phyloP scores from a whole-genome alignment of 2,888 invertebrate species.

The Morpho helenor region DNA sequence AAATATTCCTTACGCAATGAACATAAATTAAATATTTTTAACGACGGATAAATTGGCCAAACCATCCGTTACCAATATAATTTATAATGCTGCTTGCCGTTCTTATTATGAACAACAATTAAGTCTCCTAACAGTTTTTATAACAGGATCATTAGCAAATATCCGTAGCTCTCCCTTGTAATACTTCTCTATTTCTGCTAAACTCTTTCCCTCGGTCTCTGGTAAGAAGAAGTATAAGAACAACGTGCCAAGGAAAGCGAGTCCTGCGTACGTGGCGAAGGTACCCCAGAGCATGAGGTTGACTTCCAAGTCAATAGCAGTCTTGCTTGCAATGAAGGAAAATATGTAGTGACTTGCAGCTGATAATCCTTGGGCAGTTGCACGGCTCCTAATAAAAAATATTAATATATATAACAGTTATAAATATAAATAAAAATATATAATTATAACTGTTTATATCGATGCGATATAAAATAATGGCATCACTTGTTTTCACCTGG shows the following conservation, averaged over 20 bases:
- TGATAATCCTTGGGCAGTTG: conserved; percentile 71
- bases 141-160: conserved; percentile 65
- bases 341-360: conserved; percentile 76
- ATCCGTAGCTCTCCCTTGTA: conserved; percentile 55
- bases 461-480: too few relatives aligned
- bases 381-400: conserved; percentile 61
- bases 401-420: too few relatives aligned
- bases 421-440: too few relatives aligned
- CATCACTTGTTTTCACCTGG: too few relatives aligned
- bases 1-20: too few relatives aligned
- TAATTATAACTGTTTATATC: too few relatives aligned
- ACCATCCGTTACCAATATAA: too few relatives aligned
- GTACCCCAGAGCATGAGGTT: conserved; percentile 65
- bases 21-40: too few relatives aligned
- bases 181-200: conserved; percentile 72
- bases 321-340: conserved; percentile 74
- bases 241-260: conserved; percentile 64
- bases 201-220: conserved; percentile 76
- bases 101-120: conserved; percentile 30
- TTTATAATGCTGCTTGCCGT: too few relatives aligned
- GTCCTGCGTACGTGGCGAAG: conserved; percentile 67
- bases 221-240: conserved; percentile 75
- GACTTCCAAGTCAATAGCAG: conserved; percentile 69
- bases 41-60: too few relatives aligned
- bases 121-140: conserved; percentile 52